These are phyloP conservation scores for Suncus etruscus DNA, from an alignment of 2,113 vertebrate genomes.

Conservation along the genomic window DNA sequence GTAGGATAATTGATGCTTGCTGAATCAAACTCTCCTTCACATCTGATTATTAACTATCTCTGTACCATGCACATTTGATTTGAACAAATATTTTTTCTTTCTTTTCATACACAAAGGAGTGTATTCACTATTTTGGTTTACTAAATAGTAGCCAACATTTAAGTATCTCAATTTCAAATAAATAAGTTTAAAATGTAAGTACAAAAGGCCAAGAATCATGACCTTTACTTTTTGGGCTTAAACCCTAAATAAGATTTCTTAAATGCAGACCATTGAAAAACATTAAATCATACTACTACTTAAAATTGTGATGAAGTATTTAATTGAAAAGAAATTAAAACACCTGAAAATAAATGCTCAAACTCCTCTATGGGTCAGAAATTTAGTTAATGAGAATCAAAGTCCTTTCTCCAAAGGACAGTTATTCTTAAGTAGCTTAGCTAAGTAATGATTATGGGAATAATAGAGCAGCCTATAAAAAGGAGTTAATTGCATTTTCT, in stretches of 20 bases:
- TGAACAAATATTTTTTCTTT: background rate
- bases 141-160: constrained; percentile 29
- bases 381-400: constrained; percentile 78
- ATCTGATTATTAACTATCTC: constrained; percentile 12
- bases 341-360: constrained; percentile 73
- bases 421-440: constrained; percentile 79
- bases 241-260: constrained; percentile 67
- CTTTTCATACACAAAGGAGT: background rate
- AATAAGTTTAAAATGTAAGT: background rate
- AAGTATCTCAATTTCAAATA: background rate
- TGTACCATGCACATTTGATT: background rate
- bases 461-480: constrained; percentile 69
- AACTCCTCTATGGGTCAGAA: constrained; percentile 81
- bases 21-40: background rate
- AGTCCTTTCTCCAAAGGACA: constrained; percentile 81
- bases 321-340: constrained; percentile 68
- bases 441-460: constrained; percentile 76
- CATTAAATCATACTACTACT: constrained; percentile 59
- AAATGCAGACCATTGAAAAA: constrained; percentile 68
- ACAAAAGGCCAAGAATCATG: constrained; percentile 14
- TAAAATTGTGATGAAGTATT: constrained; percentile 69
- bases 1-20: background rate
- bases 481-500: constrained; percentile 81
- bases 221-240: constrained; percentile 62
- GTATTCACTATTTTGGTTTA: constrained; percentile 56